phyloP scores from a whole-genome alignment of 1,140 invertebrate species.

The Panulirus ornatus region DNA sequence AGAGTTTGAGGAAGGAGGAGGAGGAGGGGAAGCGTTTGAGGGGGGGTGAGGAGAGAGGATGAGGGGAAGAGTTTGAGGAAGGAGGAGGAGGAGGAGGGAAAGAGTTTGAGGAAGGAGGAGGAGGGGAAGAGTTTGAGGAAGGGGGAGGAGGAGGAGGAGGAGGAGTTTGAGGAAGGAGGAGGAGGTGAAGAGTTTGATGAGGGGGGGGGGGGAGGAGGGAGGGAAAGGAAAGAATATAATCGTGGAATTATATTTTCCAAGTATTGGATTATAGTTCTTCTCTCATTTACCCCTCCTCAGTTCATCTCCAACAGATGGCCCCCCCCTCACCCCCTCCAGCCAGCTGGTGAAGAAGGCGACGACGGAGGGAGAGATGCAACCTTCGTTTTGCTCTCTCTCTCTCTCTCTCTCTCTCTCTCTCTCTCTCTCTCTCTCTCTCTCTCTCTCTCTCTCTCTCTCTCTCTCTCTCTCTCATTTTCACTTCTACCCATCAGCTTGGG shows the following conservation, averaged over 20 bases:
- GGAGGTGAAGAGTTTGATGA: neutral
- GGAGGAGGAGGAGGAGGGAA: neutral
- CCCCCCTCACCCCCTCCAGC: no score
- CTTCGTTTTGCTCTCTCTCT: no score
- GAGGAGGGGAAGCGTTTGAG: no score
- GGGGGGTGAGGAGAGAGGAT: neutral
- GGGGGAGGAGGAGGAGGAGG: neutral
- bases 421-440: neutral
- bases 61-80: neutral
- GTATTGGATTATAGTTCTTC: no score
- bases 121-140: neutral
- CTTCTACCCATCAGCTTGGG: neutral
- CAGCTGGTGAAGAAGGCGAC: no score
- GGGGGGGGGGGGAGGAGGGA: neutral
- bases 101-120: neutral
- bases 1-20: neutral
- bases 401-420: conserved; percentile 28
- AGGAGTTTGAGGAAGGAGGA: neutral
- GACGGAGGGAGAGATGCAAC: no score
- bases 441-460: neutral
- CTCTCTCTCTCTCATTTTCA: neutral
- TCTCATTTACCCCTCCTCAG: neutral
- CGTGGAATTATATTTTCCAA: no score
- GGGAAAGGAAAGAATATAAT: neutral
- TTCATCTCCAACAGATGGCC: neutral